Evolutionary conservation across 1,140 invertebrate species (phyloP), one percentile per base, ranked within the genome.

Genomic region (Tetragnatha versicolor): DNA sequence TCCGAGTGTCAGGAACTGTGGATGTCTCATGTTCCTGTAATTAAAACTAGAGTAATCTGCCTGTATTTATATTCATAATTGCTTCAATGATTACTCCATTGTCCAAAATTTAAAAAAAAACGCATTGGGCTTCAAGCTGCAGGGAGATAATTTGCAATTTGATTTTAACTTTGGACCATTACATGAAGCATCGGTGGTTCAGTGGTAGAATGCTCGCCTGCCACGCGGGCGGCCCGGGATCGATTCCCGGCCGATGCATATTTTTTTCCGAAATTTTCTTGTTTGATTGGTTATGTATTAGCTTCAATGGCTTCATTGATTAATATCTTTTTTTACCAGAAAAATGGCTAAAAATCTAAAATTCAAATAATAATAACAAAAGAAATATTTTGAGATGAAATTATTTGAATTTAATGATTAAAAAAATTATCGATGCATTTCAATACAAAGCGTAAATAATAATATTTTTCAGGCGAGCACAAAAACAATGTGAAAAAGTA

Each of bases 191-290:
- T 88, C 91, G 91, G 91, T 93, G 92, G 92, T 93, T 93, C 91
- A 93, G 91, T 93, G 92, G 92, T 93, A 93, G 92, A 93, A 93
- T 93, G 91, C 92, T 94, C 92, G 92, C 92, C 92, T 93, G 92
- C 92, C 92, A 93, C 91, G 92, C 92, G 91, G 91, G 91, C 90
- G 92, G 89, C 91, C 92, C 92, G 92, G 92, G 92, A 93, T 93
- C 92, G 92, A 92, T 92, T 92, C 90, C 91, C 91, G 91, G 91
- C 89, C 90, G 90, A 91, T 91, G 91, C 91, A 92, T 6, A 63
- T 22, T 0, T 20, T 0, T 45, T 27, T 9, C n/a, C n/a, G n/a
- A n/a, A n/a, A n/a, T n/a, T n/a, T n/a, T n/a, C n/a, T n/a, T n/a
- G n/a, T n/a, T n/a, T n/a, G n/a, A n/a, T n/a, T n/a, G n/a, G n/a